These are phyloP conservation scores for Drosophila nigricruria DNA, from an alignment of 2,888 invertebrate species.

Conservation along the genomic window DNA sequence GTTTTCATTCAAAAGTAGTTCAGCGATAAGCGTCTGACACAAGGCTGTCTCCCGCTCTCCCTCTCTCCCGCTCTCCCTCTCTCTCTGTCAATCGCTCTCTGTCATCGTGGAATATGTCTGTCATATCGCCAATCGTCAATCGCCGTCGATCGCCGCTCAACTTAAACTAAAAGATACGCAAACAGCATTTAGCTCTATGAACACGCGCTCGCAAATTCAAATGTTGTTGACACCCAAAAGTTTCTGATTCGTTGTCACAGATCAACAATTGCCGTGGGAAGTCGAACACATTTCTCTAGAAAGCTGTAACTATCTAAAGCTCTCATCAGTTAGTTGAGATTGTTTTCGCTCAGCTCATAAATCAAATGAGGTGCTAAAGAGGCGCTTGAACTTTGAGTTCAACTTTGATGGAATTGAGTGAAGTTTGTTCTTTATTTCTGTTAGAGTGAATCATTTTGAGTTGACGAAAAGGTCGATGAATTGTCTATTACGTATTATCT, in stretches of 20 bases:
- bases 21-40: constrained; percentile 59
- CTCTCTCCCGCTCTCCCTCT: neutral
- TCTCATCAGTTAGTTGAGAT: neutral
- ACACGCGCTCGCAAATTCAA: constrained; percentile 71
- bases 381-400: constrained; percentile 8
- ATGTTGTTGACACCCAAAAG: constrained; percentile 65
- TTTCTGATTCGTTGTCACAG: constrained; percentile 23
- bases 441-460: neutral
- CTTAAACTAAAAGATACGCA: constrained; percentile 61
- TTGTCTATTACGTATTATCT: too few species aligned
- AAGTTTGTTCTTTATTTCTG: neutral
- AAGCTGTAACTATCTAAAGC: constrained; percentile 18
- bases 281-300: constrained; percentile 24
- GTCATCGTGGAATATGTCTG: constrained; percentile 24
- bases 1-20: constrained; percentile 77
- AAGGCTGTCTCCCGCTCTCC: constrained; percentile 18
- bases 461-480: neutral
- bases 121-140: constrained; percentile 62
- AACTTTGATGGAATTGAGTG: neutral
- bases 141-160: constrained; percentile 39
- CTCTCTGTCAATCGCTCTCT: constrained; percentile 2
- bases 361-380: constrained; percentile 6
- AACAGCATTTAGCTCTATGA: constrained; percentile 60
- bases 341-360: neutral
- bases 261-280: constrained; percentile 40